Evolutionary conservation across 1,140 invertebrate genomes (phyloP).

Genomic region (Penaeus chinensis): DNA sequence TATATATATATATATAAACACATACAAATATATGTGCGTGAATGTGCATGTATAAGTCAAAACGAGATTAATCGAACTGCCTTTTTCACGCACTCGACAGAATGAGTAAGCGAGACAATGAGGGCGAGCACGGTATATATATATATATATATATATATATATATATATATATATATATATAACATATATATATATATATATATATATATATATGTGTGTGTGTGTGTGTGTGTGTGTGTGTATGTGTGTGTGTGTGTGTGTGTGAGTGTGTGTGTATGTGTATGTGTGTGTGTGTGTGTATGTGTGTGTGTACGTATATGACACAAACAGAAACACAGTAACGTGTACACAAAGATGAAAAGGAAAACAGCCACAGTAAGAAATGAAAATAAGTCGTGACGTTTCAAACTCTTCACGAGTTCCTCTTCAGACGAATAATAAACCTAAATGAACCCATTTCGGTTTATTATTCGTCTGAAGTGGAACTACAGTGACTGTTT

Average conservation of each 20-base stretch:
- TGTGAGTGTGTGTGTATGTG: neutral
- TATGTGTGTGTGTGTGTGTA: neutral
- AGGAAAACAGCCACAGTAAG: too few relatives aligned
- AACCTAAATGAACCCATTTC: neutral
- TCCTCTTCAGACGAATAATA: neutral
- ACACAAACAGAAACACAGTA: neutral
- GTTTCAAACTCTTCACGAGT: too few relatives aligned
- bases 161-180: conserved; percentile 23
- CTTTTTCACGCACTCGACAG: too few relatives aligned
- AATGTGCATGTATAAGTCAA: neutral
- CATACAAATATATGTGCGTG: conserved; percentile 1
- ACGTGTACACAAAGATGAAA: too few relatives aligned
- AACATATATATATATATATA: neutral
- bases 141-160: neutral
- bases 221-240: neutral
- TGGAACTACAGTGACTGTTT: too few relatives aligned
- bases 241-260: neutral
- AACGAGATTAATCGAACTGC: too few relatives aligned
- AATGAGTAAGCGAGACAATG: neutral
- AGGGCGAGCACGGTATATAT: neutral
- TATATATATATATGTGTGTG: neutral
- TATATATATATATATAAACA: too few relatives aligned
- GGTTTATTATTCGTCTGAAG: neutral
- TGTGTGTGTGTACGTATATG: neutral
- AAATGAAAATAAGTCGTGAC: neutral